Base-by-base conservation (phyloP, 1,140 invertebrate species). In the Dinothrombium tinctorium region DNA sequence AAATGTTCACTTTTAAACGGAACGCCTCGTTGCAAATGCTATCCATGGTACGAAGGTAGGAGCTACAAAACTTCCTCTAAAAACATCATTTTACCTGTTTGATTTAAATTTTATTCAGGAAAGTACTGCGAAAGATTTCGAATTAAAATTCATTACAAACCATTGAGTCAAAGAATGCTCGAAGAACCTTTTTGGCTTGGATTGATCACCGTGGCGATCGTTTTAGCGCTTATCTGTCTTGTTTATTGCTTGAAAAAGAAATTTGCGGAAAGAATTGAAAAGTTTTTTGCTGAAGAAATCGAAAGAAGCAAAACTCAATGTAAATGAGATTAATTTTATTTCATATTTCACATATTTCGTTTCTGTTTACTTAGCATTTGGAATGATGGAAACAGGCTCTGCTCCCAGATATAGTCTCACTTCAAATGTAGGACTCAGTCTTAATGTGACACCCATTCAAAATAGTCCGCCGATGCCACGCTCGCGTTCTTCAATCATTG, bases 221-320 rank as follows among this genome's bases (percentile, higher is more conserved):
- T 79, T 6, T 62, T 80, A 44, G 67, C 65, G 26, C 61, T 74
- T 17, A 72, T 80, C 45, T 73, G 73, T 8, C 58, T 76, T 17
- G 66, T 77, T 6, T 79, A 74, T 70, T 78, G 75, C 54, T 87
- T 63, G 84, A 92, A 55, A 83, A 87, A 28, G 19, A 75, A 79
- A 3, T 17, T 33, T 43, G 28, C 26, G n/a, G 45, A 35, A 23
- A 22, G 6, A 14, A 33, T 41, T 6, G 28, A n/a, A 3, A 42
- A 44, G 48, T 33, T 19, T 17, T 22, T 37, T n/a, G 26, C 22
- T 29, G 17, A 32, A 37, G 29, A 26, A 28, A 35, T 32, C 33
- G 73, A 76, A 52, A 57, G 71, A 9, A 53, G 49, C 24, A 53
- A 53, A 32, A 47, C 41, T 9, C n/a, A 50, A 20, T 49, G 48